Evolutionary conservation across 2,888 invertebrate species (phyloP).

Genomic region (Drosophila anomalata): DNA sequence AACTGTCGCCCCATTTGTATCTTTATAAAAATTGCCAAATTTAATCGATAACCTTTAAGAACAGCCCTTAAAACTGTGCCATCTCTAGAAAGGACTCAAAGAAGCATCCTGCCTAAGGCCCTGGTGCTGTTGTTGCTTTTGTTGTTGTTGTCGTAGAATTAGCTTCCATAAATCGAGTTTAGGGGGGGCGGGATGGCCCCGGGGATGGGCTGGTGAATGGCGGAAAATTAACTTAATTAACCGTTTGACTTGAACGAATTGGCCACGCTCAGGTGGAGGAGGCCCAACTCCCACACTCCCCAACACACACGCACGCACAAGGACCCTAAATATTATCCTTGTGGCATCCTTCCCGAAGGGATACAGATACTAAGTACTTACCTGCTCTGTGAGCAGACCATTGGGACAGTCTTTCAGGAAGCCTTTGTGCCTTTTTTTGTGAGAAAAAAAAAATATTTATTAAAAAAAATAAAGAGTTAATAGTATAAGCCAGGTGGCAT

Average conservation of each 20-base stretch:
- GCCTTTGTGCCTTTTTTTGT: constrained; percentile 93
- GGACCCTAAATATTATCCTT: neutral
- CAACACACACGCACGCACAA: too few relatives aligned
- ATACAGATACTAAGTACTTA: constrained; percentile 81
- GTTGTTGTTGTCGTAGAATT: constrained; percentile 46
- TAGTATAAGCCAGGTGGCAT: neutral
- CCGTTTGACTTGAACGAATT: constrained; percentile 73
- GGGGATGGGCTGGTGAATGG: constrained; percentile 1
- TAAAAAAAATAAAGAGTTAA: neutral
- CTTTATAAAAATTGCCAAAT: neutral
- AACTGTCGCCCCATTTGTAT: neutral
- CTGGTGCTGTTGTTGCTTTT: neutral
- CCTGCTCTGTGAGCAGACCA: constrained; percentile 97
- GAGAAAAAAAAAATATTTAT: neutral
- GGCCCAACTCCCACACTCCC: too few relatives aligned
- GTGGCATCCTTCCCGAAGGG: neutral
- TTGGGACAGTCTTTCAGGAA: constrained; percentile 98
- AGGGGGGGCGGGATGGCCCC: neutral
- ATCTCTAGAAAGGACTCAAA: constrained; percentile 5
- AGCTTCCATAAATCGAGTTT: constrained; percentile 63
- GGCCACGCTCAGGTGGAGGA: constrained; percentile 39
- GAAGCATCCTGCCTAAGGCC: neutral
- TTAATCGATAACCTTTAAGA: neutral
- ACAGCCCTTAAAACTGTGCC: neutral
- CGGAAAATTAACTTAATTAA: constrained; percentile 68